phyloP scores from a whole-genome alignment of 2,113 vertebrate species.

The Mobula hypostoma region DNA sequence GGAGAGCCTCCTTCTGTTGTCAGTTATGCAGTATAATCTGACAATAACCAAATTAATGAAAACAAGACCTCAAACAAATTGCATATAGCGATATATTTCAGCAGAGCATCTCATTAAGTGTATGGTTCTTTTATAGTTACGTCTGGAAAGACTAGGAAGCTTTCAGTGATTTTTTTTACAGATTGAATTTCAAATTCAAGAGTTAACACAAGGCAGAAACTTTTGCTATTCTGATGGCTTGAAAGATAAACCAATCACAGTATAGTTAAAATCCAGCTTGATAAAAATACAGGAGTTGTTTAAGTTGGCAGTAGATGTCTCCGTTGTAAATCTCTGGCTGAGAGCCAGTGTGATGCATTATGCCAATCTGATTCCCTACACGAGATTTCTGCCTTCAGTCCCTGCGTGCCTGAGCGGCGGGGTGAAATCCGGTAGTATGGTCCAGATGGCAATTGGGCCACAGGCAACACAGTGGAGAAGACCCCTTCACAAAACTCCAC shows the following conservation, averaged over 20 bases:
- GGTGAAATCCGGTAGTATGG: too few species aligned
- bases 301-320: neutral
- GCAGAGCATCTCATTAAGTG: neutral
- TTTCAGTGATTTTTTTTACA: neutral
- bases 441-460: too few species aligned
- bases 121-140: conserved; percentile 1
- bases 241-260: neutral
- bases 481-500: too few species aligned
- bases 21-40: neutral
- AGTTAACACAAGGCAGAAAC: neutral
- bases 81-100: neutral
- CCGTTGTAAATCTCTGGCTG: too few species aligned
- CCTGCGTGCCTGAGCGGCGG: too few species aligned
- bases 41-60: neutral
- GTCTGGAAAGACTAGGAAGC: neutral
- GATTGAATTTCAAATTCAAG: neutral
- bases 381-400: too few species aligned
- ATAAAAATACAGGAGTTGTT: neutral
- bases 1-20: neutral
- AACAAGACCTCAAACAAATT: neutral
- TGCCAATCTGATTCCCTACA: too few species aligned
- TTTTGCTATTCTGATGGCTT: neutral
- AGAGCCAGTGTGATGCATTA: too few species aligned
- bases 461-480: too few species aligned
- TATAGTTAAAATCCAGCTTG: neutral